Percentiles rank a stretch among this genome's conserved stretches.
Evolutionary conservation across 2,113 vertebrate genomes (phyloP).

Genomic region (Globicephala melas): DNA sequence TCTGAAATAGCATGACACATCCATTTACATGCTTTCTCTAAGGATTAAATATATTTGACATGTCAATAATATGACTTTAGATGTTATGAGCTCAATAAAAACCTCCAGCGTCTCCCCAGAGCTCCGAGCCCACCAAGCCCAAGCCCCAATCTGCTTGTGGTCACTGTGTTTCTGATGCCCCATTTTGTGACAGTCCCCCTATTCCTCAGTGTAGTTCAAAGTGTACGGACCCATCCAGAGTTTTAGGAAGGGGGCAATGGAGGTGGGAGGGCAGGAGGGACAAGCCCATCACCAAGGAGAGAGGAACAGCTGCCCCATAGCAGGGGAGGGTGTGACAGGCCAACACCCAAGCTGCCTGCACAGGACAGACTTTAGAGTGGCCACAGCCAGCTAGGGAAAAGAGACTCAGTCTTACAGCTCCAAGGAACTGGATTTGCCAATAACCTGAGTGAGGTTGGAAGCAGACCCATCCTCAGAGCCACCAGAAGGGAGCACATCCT

Average conservation of each 20-base stretch:
- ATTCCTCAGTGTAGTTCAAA: background rate
- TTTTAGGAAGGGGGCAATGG: background rate
- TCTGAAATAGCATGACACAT: background rate
- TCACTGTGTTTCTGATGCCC: background rate
- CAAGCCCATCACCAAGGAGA: background rate
- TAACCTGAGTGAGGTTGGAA: background rate
- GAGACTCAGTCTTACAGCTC: background rate
- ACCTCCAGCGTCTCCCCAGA: background rate
- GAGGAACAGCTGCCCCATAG: background rate
- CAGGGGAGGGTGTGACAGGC: background rate
- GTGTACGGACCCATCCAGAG: background rate
- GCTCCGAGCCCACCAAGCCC: background rate
- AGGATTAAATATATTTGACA: background rate
- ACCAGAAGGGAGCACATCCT: background rate
- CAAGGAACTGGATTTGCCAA: background rate
- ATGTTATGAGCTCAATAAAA: background rate
- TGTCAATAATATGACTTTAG: background rate
- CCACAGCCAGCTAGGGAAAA: background rate
- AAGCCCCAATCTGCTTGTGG: background rate
- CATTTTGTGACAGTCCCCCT: background rate
- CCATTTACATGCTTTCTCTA: background rate
- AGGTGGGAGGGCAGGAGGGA: background rate
- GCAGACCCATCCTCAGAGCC: too few relatives aligned
- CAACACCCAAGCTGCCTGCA: too few relatives aligned
- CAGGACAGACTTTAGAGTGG: background rate